A percentile compares a stretch with the other conserved stretches of the same genome.
phyloP scores from a whole-genome alignment of 2,113 vertebrate genomes.

The Dipodomys ordii region DNA sequence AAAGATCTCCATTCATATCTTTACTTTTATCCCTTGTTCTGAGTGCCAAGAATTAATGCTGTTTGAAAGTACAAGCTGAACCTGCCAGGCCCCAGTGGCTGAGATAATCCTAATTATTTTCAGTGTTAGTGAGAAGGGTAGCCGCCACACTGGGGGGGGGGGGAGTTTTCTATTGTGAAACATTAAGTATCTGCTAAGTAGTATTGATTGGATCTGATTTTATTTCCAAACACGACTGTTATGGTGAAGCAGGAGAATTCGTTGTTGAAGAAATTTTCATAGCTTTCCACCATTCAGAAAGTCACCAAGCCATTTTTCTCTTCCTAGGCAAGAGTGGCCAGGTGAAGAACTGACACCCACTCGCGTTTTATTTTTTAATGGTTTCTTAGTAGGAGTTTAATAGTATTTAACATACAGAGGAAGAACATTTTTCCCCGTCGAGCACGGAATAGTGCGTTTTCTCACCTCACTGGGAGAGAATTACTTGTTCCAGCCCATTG shows the following conservation, averaged over 20 bases:
- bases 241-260: conserved; percentile 60
- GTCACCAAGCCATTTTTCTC: background rate
- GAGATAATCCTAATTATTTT: conserved; percentile 89
- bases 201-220: conserved; percentile 68
- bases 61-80: conserved; percentile 91
- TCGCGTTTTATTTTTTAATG: conserved; percentile 80
- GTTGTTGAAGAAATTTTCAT: conserved; percentile 63
- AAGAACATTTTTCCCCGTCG: conserved; percentile 70
- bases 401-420: conserved; percentile 79
- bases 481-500: conserved; percentile 83
- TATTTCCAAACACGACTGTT: conserved; percentile 74
- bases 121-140: conserved; percentile 89
- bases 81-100: conserved; percentile 89
- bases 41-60: conserved; percentile 91
- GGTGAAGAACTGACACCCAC: conserved; percentile 60
- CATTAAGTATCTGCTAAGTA: conserved; percentile 77
- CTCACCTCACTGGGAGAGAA: conserved; percentile 80
- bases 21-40: conserved; percentile 90
- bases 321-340: conserved; percentile 41
- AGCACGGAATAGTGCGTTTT: conserved; percentile 83
- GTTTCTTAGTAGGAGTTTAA: conserved; percentile 77
- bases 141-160: conserved; percentile 78
- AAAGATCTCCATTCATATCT: conserved; percentile 93
- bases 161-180: conserved; percentile 73
- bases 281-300: conserved; percentile 53